Percentiles rank a stretch among this genome's conserved stretches.
Evolutionary conservation across 2,113 vertebrate species (phyloP).

Genomic region (Centrocercus urophasianus): DNA sequence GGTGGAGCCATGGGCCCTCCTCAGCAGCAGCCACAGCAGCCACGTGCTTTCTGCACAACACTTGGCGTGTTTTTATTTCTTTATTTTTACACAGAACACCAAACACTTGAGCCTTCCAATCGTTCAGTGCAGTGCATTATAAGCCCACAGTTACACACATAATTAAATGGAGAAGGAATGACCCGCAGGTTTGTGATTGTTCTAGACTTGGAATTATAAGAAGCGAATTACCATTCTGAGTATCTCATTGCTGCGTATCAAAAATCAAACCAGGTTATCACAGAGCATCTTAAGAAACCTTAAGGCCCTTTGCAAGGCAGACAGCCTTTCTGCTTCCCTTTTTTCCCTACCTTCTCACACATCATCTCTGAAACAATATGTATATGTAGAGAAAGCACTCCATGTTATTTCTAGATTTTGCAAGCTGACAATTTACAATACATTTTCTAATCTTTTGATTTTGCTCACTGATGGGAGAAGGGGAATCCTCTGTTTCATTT

Average conservation of each 20-base stretch:
- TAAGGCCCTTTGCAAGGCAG: neutral
- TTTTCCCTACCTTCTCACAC: neutral
- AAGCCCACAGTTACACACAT: neutral
- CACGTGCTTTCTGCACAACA: neutral
- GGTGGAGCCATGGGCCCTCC: neutral
- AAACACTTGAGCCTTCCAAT: neutral
- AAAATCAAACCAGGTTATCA: neutral
- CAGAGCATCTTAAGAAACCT: neutral
- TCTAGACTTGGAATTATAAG: neutral
- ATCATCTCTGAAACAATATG: neutral
- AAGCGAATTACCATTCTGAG: neutral
- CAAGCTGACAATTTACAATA: conserved; percentile 30
- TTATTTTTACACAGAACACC: neutral
- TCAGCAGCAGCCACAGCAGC: neutral
- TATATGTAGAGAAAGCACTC: neutral
- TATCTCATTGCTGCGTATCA: neutral
- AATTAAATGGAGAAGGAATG: neutral
- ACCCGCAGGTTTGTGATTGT: neutral
- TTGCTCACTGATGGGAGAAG: conserved; percentile 61
- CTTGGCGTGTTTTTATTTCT: neutral
- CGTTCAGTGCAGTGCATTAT: neutral
- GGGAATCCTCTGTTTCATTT: conserved; percentile 23
- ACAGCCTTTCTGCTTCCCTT: neutral
- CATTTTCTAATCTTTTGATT: conserved; percentile 49
- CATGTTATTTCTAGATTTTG: neutral